Conservation (phyloP, 2,113 vertebrate genomes). For the Serilophus lunatus region DNA sequence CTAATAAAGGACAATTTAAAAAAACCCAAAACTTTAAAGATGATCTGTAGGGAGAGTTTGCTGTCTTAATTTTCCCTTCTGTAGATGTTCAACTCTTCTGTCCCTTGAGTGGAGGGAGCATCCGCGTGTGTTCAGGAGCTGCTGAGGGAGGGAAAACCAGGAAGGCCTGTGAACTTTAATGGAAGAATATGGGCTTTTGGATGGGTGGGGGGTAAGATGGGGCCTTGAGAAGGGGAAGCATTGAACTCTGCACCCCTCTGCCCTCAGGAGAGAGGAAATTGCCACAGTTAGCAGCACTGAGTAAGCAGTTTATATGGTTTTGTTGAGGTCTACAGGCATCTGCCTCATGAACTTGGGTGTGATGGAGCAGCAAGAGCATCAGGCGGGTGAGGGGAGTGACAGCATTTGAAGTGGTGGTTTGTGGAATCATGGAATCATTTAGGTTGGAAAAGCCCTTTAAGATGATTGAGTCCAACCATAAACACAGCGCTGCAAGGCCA, state of each 20-base stretch:
- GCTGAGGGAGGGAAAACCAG: not conserved
- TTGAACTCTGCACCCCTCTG: not conserved
- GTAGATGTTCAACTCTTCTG: not conserved
- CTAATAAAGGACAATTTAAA: constrained; percentile 47
- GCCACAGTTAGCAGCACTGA: not conserved
- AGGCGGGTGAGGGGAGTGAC: not conserved
- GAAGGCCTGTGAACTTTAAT: not conserved
- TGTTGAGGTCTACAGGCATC: not conserved
- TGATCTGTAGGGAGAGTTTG: constrained; percentile 42
- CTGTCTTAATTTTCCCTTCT: constrained; percentile 46
- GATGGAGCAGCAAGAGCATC: not conserved
- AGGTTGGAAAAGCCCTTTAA: not conserved
- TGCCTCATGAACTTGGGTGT: not conserved
- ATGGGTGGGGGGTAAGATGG: not conserved
- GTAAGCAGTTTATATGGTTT: not conserved
- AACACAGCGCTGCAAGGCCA: not conserved
- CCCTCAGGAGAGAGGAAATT: not conserved
- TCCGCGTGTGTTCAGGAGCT: not conserved
- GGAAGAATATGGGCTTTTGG: not conserved
- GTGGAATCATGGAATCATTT: not conserved
- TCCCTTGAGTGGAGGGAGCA: rapidly evolving
- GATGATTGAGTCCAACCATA: not conserved
- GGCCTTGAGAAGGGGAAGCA: not conserved
- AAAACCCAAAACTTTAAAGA: constrained; percentile 20
- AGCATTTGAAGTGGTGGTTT: not conserved